Evolutionary conservation across 1,140 invertebrate species (phyloP), one percentile per base, ranked within the genome.

Genomic region (Planococcus citri): DNA sequence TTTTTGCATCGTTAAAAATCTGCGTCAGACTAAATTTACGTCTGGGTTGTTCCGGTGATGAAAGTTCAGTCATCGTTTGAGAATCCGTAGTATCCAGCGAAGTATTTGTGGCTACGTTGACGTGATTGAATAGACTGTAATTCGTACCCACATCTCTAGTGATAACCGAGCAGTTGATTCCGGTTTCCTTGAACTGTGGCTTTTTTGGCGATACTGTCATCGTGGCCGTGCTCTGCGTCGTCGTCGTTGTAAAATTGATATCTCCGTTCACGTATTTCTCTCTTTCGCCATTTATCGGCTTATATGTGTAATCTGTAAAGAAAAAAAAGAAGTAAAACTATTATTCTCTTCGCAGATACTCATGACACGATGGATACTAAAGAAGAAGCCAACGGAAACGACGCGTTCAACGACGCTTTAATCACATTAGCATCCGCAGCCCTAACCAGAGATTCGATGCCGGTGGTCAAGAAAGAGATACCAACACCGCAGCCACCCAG

Each of bases 111-210:
- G 58, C 68, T 12, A 29, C 41, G 41, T 69, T 71, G 1, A 37
- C 20, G 20, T 71, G 29, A 37, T 68, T 72, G 10, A 70, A 70
- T 9, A 27, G 29, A 25, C 41, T 60, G 29, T 70, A 69, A 58
- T 41, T 70, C 0, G 87, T 85, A 24, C 85, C 86, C 22, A 86
- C 85, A 78, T 89, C 88, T 73, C 83, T 71, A 72, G 77, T 70
- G 73, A 70, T 70, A 24, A 21, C 24, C 12, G 38, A 68, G 64
- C 70, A 51, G 9, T 64, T 64, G 60, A 64, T 64, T 22, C 24
- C 51, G 24, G 24, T 51, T 41, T 69, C 33, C n/a, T 57, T 57
- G 37, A 25, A n/a, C 41, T 69, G 37, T 17, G 37, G 41, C n/a
- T 51, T 38, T 27, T 69, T 69, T 2, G 22, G n/a, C 17, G 68